Conservation (phyloP, 1,140 invertebrate species). For the Drosophila sp. region DNA sequence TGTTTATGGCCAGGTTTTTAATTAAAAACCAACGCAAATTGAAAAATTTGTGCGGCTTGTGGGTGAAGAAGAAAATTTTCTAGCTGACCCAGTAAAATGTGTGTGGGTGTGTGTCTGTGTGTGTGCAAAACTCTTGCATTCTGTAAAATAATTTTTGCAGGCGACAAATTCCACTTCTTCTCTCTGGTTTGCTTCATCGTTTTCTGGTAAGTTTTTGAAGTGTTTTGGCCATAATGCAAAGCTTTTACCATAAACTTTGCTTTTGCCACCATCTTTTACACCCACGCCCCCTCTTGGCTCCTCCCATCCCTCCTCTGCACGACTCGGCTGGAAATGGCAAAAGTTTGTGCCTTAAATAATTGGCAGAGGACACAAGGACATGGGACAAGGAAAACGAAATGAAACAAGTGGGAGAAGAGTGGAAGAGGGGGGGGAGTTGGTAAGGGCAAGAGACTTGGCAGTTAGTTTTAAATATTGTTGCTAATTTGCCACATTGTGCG, state of each 20-base stretch:
- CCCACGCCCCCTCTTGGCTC: background rate
- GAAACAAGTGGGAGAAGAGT: conserved; percentile 17
- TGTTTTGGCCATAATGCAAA: conserved; percentile 71
- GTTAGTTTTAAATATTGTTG: conserved; percentile 81
- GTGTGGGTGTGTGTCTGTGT: conserved; percentile 18
- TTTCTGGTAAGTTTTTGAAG: conserved; percentile 49
- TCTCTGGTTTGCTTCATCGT: conserved; percentile 18
- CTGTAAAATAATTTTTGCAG: conserved; percentile 33
- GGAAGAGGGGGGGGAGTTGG: background rate
- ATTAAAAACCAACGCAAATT: conserved; percentile 78
- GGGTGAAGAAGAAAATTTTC: background rate
- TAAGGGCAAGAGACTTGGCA: conserved; percentile 44
- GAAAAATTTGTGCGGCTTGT: conserved; percentile 53
- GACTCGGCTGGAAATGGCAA: conserved; percentile 60
- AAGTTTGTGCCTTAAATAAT: conserved; percentile 78
- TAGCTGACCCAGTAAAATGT: conserved; percentile 66
- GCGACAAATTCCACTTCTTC: conserved; percentile 38
- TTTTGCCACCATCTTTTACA: background rate
- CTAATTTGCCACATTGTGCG: conserved; percentile 80
- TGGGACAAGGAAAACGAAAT: background rate
- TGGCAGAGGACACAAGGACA: conserved; percentile 36
- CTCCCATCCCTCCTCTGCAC: background rate
- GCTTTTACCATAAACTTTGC: conserved; percentile 67
- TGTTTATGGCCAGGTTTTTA: conserved; percentile 77
- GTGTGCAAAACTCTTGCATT: conserved; percentile 31